These are phyloP conservation scores for Vimba vimba DNA, from an alignment of 2,113 vertebrate species.

Conservation along the genomic window DNA sequence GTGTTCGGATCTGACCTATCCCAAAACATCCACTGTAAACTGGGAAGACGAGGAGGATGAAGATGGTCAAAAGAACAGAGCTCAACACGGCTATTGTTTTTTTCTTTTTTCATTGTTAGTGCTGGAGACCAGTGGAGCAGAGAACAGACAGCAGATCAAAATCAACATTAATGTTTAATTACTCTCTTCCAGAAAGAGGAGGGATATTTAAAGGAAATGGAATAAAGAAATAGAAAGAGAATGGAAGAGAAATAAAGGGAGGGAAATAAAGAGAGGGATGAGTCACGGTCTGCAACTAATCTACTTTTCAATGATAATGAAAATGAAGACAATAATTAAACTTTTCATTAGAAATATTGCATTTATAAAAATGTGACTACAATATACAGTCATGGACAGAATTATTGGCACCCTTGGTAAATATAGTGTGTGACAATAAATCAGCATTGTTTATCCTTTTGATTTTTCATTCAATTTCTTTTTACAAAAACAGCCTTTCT, in stretches of 20 bases:
- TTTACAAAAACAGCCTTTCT: too few species aligned
- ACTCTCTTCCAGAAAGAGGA: constrained; percentile 52
- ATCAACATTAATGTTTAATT: constrained; percentile 78
- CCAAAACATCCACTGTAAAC: neutral
- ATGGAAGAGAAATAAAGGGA: neutral
- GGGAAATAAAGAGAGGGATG: neutral
- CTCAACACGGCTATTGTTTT: constrained; percentile 52
- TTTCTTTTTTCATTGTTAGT: constrained; percentile 35
- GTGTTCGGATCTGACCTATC: constrained; percentile 9
- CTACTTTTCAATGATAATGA: neutral
- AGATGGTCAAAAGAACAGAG: constrained; percentile 39
- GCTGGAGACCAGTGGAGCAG: constrained; percentile 59
- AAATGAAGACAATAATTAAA: neutral
- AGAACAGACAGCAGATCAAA: constrained; percentile 66
- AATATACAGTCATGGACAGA: too few species aligned
- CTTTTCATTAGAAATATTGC: too few species aligned
- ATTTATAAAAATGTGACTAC: too few species aligned
- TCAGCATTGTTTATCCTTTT: too few species aligned
- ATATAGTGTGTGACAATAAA: too few species aligned
- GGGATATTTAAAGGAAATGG: constrained; percentile 10
- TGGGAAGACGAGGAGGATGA: constrained; percentile 12
- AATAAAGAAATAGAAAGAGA: neutral
- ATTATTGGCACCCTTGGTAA: too few species aligned
- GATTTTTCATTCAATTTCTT: too few species aligned
- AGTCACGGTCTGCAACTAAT: too few species aligned